Percentiles rank a stretch among this genome's conserved stretches.
These are phyloP conservation scores for Trinectes maculatus DNA, from an alignment of 2,113 vertebrate species.

Conservation along the genomic window DNA sequence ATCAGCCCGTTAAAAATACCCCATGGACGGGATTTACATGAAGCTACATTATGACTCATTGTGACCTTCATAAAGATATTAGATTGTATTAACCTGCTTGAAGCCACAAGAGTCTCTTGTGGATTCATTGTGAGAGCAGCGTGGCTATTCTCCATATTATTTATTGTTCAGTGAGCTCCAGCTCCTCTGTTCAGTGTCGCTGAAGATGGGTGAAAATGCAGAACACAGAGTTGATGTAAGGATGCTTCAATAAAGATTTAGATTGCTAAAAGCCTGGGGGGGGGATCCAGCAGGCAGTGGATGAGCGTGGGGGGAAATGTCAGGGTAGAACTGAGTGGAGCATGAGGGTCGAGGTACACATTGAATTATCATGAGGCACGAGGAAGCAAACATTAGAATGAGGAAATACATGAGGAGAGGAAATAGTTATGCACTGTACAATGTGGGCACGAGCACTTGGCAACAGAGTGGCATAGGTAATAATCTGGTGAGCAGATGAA, in stretches of 20 bases:
- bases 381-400: not conserved
- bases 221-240: not conserved
- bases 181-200: not conserved
- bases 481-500: too few relatives aligned
- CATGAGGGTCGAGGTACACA: not conserved
- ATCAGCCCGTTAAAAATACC: conserved; percentile 40
- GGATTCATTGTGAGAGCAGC: not conserved
- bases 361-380: not conserved
- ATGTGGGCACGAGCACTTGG: too few relatives aligned
- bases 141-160: not conserved
- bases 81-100: not conserved
- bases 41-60: conserved; percentile 21
- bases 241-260: not conserved
- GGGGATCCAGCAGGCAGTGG: not conserved
- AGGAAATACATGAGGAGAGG: not conserved
- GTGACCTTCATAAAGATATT: conserved; percentile 30
- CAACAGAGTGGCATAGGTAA: too few relatives aligned
- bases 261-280: not conserved
- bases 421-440: not conserved
- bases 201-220: conserved; percentile 2
- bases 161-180: conserved; percentile 10
- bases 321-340: not conserved
- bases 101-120: conserved; percentile 1
- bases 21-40: conserved; percentile 22
- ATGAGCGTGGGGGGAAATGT: not conserved